A percentile compares a stretch with the other conserved stretches of the same genome.
These are phyloP conservation scores for Sepioteuthis lessoniana DNA, from an alignment of 2,888 invertebrate species.

Conservation along the genomic window DNA sequence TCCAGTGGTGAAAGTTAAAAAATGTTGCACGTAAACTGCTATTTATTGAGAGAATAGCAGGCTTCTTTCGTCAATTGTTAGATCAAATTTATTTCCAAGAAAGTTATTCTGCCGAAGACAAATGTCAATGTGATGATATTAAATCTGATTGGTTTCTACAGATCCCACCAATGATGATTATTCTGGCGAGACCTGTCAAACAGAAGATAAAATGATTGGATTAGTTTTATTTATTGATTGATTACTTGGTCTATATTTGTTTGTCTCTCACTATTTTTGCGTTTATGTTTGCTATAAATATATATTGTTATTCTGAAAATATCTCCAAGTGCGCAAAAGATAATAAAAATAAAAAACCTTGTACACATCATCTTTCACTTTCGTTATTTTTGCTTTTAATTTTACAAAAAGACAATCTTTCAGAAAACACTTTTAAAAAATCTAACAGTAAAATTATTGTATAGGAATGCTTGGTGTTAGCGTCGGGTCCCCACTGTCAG, in stretches of 20 bases:
- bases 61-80: neutral
- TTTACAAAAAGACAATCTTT: no score
- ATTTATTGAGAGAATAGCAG: neutral
- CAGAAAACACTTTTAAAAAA: no score
- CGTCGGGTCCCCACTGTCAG: no score
- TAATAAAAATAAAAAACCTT: no score
- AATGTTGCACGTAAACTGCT: neutral
- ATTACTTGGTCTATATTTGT: neutral
- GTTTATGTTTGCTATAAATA: neutral
- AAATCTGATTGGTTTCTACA: constrained; percentile 33
- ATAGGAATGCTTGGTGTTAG: no score
- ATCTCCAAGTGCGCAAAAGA: no score
- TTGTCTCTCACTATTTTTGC: neutral
- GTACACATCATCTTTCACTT: no score
- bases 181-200: neutral
- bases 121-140: neutral
- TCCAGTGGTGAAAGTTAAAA: no score
- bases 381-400: no score
- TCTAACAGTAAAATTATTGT: no score
- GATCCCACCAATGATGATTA: neutral
- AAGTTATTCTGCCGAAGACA: neutral
- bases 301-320: no score
- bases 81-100: neutral
- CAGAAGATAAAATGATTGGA: neutral
- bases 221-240: neutral